These are phyloP conservation scores for Plutella xylostella DNA, from an alignment of 2,888 invertebrate genomes.

Conservation along the genomic window DNA sequence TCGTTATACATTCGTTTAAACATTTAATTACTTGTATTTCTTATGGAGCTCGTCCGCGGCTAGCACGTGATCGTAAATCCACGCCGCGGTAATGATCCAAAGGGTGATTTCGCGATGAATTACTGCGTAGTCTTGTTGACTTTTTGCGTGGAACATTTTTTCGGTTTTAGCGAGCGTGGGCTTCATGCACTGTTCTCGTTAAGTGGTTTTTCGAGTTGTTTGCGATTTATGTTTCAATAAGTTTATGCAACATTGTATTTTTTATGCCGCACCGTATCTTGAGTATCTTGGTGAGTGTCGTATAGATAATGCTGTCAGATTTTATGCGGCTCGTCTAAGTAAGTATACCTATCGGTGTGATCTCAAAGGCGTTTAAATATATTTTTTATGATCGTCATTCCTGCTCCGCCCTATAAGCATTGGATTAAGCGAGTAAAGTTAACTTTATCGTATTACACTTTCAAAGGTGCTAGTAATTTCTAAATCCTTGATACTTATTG, in stretches of 20 bases:
- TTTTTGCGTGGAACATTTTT: constrained; percentile 50
- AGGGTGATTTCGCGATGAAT: constrained; percentile 51
- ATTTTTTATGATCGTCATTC: not conserved
- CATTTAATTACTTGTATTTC: constrained; percentile 63
- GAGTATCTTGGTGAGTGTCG: not conserved
- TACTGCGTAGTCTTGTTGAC: constrained; percentile 54
- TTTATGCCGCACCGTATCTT: constrained; percentile 25
- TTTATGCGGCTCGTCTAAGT: constrained; percentile 2
- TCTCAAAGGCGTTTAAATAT: too few relatives aligned
- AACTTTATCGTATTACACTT: too few relatives aligned
- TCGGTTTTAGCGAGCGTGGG: constrained; percentile 49
- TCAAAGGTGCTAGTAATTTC: too few relatives aligned
- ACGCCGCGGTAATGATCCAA: constrained; percentile 57
- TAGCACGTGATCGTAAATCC: constrained; percentile 62
- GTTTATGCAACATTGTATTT: constrained; percentile 41
- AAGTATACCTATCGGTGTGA: not conserved
- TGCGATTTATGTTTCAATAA: constrained; percentile 54
- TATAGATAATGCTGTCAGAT: constrained; percentile 2
- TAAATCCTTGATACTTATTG: too few relatives aligned
- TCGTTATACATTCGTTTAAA: constrained; percentile 65
- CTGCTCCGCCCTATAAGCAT: not conserved
- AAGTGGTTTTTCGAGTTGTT: constrained; percentile 57
- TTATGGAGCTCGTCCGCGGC: constrained; percentile 33
- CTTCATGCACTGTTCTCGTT: constrained; percentile 45
- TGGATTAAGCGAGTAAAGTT: too few relatives aligned